Base-by-base conservation (phyloP, 2,113 vertebrate species). In the Limanda limanda region DNA sequence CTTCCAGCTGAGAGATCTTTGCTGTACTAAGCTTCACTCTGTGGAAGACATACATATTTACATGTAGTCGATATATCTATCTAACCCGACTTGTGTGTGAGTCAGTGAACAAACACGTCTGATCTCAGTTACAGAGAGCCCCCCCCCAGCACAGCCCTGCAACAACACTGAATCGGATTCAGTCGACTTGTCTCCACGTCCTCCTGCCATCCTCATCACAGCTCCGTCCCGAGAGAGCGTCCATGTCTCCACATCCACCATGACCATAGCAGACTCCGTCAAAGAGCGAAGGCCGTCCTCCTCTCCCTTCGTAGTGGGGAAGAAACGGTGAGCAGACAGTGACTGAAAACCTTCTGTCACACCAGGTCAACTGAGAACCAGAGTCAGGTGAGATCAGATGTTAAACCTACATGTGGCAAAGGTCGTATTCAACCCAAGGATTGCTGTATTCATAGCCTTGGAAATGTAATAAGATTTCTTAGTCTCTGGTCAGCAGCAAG, bases 151-250 rank as follows among this genome's bases (percentile, higher is more conserved):
- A 10, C 71, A 80, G 47, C 5, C 74, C 47, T 31, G 31, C 31
- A 31, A 31, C 31, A 79, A 25, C 67, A n/a, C 17, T n/a, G 90
- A 90, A 45, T 9, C 82, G 0, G 31, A 78, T 1, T 47, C 70
- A 1, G 0, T 58, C 5, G n/a, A 68, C 31, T 55, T 20, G 1
- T 20, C 65, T 1, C 25, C 71, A 1, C 40, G 5, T 27, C 54
- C 20, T 0, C 95, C 95, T 0, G 2, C 60, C 76, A 95, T 96
- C 71, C 24, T 94, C 27, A 1, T 96, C 86, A 95, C 95, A 0
- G 89, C 87, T 10, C 93, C 95, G 0, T 95, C 95, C 1, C 72
- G 71, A 0, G 95, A 96, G 3, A 78, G 79, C 72, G 24, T 91
- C 70, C 68, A 91, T 0, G 81, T 85, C 0, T 84, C 86, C 0